Evolutionary conservation across 2,797 vertebrate species (phyloP).

Genomic region (Linurgus olivaceus): DNA sequence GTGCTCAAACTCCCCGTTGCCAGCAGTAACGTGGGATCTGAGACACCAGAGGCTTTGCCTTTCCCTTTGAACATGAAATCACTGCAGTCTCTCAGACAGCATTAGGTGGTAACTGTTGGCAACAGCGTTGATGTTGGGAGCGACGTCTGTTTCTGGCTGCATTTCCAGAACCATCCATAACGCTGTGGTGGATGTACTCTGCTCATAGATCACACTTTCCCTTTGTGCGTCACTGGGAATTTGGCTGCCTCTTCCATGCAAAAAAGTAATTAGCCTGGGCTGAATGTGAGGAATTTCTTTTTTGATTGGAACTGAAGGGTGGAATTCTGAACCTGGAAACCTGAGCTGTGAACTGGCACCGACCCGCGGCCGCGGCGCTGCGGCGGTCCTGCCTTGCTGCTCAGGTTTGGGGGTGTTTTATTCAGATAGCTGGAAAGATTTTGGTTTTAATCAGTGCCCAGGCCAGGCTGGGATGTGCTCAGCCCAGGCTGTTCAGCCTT

Average conservation of each 20-base stretch:
- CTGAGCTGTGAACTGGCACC: not conserved
- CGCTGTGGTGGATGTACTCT: not conserved
- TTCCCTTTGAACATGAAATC: not conserved
- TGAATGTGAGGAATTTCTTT: constrained; percentile 27
- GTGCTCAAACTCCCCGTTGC: not conserved
- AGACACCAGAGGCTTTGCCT: not conserved
- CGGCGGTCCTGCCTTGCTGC: not conserved
- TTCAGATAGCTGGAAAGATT: not conserved
- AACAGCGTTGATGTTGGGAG: constrained; percentile 19
- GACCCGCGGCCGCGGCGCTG: fast-evolving
- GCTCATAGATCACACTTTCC: constrained; percentile 25
- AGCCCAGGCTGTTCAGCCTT: not conserved
- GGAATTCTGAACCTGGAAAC: not conserved
- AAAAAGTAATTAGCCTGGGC: constrained; percentile 4
- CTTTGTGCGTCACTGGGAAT: not conserved
- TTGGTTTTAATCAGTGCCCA: not conserved
- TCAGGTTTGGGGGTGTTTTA: not conserved
- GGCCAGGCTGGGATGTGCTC: not conserved
- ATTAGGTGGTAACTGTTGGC: constrained; percentile 52
- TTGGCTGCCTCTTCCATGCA: constrained; percentile 32
- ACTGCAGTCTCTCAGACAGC: not conserved
- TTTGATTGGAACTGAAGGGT: constrained; percentile 12
- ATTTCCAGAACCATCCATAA: constrained; percentile 37
- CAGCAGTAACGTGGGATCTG: not conserved
- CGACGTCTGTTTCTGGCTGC: constrained; percentile 3